A percentile compares a stretch with the other conserved stretches of the same genome.
phyloP scores from a whole-genome alignment of 2,113 vertebrate species.

The Galbula dea region DNA sequence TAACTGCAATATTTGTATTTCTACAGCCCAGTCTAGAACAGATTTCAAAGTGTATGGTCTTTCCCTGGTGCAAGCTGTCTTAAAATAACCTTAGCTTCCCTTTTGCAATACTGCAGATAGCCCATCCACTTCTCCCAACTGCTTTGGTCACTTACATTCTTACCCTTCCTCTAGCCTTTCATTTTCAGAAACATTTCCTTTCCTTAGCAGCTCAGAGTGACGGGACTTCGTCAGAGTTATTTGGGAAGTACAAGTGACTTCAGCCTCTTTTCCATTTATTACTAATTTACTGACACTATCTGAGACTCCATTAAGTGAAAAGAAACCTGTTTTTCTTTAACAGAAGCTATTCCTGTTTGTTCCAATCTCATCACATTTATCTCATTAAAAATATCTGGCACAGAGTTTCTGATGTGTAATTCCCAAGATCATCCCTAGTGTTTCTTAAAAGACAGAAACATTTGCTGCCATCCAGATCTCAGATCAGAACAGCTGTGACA shows the following conservation, averaged over 20 bases:
- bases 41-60: neutral
- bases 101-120: neutral
- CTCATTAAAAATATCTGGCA: conserved; percentile 2
- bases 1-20: neutral
- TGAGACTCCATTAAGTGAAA: neutral
- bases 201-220: neutral
- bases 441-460: conserved; percentile 11
- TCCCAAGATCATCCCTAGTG: neutral
- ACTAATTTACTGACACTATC: neutral
- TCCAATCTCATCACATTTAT: neutral
- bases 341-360: neutral
- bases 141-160: neutral
- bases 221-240: neutral
- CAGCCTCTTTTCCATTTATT: neutral
- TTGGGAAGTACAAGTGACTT: neutral
- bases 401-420: neutral
- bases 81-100: neutral
- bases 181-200: neutral
- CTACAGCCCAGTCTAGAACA: neutral
- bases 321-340: neutral
- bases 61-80: neutral
- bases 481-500: neutral
- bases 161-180: neutral
- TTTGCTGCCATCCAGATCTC: neutral
- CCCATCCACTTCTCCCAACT: neutral